These are phyloP conservation scores for Pteria penguin DNA, from an alignment of 2,888 invertebrate genomes.

Conservation along the genomic window DNA sequence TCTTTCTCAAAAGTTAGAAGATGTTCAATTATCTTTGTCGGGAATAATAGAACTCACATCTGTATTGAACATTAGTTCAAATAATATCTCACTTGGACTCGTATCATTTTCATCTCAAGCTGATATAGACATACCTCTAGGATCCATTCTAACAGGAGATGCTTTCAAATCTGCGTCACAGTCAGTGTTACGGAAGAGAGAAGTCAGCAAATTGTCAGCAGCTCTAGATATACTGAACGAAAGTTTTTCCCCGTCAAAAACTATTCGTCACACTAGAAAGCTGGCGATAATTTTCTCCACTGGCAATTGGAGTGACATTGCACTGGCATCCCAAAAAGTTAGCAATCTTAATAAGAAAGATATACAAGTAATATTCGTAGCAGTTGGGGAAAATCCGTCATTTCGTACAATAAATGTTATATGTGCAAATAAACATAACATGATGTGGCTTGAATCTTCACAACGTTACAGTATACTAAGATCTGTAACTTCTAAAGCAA, in stretches of 20 bases:
- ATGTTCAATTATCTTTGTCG: neutral
- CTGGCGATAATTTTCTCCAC: neutral
- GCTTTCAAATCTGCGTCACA: neutral
- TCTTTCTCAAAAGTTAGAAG: neutral
- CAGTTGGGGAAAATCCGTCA: neutral
- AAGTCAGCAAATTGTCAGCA: neutral
- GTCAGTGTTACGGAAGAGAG: neutral
- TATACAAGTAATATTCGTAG: neutral
- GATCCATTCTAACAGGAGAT: neutral
- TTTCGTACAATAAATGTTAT: neutral
- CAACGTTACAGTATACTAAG: neutral
- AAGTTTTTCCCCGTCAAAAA: neutral
- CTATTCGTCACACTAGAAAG: neutral
- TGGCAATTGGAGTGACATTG: neutral
- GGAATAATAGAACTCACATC: neutral
- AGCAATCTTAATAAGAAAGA: neutral
- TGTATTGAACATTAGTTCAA: neutral
- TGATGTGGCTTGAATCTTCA: neutral
- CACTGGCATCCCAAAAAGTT: neutral
- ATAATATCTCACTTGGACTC: neutral
- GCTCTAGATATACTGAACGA: neutral
- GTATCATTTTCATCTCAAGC: neutral
- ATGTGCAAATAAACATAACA: neutral
- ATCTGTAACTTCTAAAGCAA: neutral
- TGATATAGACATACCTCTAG: neutral